Evolutionary conservation across 2,113 vertebrate genomes (phyloP).

Genomic region (Saguinus midas): DNA sequence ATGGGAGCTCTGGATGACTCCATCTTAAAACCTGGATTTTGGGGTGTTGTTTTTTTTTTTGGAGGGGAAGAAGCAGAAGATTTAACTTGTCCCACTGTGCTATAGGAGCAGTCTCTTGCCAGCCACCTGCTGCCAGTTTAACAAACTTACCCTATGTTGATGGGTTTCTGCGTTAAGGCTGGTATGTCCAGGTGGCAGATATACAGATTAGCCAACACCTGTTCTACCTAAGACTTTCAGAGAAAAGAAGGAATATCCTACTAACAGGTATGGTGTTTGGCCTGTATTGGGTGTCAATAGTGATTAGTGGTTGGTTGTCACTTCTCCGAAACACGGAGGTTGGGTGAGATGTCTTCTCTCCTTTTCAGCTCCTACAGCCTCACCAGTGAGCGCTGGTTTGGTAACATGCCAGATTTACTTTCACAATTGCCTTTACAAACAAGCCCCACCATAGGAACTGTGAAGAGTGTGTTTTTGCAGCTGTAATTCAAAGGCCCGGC

Average conservation of each 20-base stretch:
- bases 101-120: fast-evolving
- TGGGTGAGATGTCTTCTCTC: no score
- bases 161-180: background rate
- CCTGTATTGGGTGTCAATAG: background rate
- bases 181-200: background rate
- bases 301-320: background rate
- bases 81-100: background rate
- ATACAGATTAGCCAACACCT: background rate
- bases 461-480: fast-evolving
- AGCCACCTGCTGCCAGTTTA: background rate
- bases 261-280: background rate
- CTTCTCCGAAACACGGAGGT: background rate
- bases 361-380: background rate
- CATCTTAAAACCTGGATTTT: background rate
- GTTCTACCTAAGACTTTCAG: background rate
- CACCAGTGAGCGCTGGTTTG: no score
- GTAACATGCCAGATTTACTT: background rate
- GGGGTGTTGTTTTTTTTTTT: background rate
- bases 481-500: background rate
- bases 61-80: background rate
- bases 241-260: background rate
- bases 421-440: background rate
- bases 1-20: fast-evolving
- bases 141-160: background rate
- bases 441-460: fast-evolving